Conservation (phyloP, 2,113 vertebrate genomes). For the Suricata suricatta region DNA sequence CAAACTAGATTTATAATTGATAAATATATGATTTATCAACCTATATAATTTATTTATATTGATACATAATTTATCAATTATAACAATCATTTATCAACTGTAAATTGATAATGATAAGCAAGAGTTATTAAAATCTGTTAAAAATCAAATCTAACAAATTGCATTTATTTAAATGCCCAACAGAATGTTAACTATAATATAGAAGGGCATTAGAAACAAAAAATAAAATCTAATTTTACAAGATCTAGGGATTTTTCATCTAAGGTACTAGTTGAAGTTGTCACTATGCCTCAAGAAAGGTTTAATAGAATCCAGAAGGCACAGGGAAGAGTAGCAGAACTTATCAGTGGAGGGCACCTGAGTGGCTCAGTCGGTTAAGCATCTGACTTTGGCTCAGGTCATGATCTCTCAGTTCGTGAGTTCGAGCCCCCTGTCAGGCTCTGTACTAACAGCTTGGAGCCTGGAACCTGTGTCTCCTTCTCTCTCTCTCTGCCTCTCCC, state of each 20-base stretch:
- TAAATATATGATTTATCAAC: too few species aligned
- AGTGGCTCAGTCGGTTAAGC: too few species aligned
- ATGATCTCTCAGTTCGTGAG: too few species aligned
- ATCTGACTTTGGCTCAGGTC: too few species aligned
- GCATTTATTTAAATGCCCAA: neutral
- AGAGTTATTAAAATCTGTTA: constrained; percentile 22
- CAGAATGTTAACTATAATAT: neutral
- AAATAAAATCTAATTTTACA: neutral
- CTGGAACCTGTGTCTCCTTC: too few species aligned
- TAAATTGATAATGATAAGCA: neutral
- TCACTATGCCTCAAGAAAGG: neutral
- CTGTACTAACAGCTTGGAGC: too few species aligned
- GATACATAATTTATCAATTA: too few species aligned
- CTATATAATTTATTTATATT: too few species aligned
- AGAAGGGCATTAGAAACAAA: neutral
- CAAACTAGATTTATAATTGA: neutral
- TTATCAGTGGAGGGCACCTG: neutral
- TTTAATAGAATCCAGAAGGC: neutral
- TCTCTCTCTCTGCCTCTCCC: too few species aligned
- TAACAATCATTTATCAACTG: too few species aligned
- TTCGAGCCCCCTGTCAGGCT: too few species aligned
- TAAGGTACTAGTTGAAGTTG: neutral
- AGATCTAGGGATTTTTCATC: neutral
- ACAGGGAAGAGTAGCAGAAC: neutral
- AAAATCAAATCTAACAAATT: constrained; percentile 14